A percentile compares a stretch with the other conserved stretches of the same genome.
Evolutionary conservation across 92 coral and sea anemone genomes (phyloP).

Genomic region (Bergia puertoricense): DNA sequence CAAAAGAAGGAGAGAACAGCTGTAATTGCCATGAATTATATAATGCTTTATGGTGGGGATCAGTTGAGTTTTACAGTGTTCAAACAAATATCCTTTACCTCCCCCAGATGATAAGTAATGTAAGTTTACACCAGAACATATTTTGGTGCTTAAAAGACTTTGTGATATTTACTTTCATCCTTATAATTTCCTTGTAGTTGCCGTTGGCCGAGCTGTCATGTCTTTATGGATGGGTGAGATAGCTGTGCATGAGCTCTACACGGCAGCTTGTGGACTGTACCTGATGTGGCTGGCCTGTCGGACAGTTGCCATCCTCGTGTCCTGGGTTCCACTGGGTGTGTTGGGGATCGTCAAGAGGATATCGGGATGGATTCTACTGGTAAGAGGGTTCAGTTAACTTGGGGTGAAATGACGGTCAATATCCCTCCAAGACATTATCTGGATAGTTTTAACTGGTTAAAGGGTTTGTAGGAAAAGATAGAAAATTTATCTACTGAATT

Average conservation of each 20-base stretch:
- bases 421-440: neutral
- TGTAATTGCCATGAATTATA: no score
- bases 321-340: slow-evolving; percentile 97
- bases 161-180: no score
- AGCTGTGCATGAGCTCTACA: slow-evolving; percentile 96
- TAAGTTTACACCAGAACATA: no score
- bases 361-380: slow-evolving; percentile 84
- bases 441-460: neutral
- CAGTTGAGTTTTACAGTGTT: no score
- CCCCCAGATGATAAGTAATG: no score
- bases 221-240: slow-evolving; percentile 82
- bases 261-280: slow-evolving; percentile 98
- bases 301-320: slow-evolving; percentile 63
- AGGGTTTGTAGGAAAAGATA: neutral
- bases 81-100: no score
- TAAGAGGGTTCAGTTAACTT: slow-evolving; percentile 34
- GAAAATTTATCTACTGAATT: no score
- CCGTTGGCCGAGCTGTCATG: slow-evolving; percentile 96
- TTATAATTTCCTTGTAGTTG: slow-evolving; percentile 54
- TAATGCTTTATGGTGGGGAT: no score
- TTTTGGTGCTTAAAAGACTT: no score
- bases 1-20: no score
- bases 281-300: slow-evolving; percentile 94
- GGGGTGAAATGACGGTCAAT: neutral
- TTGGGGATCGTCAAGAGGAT: slow-evolving; percentile 75